Conservation (phyloP, 1,140 invertebrate genomes). For the Adoxophyes honmai region DNA sequence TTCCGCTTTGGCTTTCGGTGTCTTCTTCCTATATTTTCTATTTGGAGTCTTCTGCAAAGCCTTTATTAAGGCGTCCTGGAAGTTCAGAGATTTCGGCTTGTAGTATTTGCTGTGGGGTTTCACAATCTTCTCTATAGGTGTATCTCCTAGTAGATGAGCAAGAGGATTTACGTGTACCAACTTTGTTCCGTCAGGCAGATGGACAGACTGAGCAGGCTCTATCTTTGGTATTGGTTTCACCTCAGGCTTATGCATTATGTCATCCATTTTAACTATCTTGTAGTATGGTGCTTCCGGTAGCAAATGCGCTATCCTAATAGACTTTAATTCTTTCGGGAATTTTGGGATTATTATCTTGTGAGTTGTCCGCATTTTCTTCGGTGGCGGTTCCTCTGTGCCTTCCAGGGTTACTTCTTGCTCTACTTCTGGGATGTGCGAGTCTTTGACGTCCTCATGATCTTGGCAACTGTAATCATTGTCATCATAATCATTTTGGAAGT, state of each 20-base stretch:
- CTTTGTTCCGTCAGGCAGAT: slow-evolving; percentile 47
- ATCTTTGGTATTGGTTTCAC: slow-evolving; percentile 8
- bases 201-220: slow-evolving; percentile 17
- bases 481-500: slow-evolving; percentile 18
- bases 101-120: slow-evolving; percentile 42
- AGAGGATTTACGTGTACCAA: slow-evolving; percentile 55
- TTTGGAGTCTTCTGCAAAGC: slow-evolving; percentile 17
- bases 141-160: slow-evolving; percentile 51
- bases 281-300: slow-evolving; percentile 51
- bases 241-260: slow-evolving; percentile 22
- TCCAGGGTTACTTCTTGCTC: slow-evolving; percentile 55
- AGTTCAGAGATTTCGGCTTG: slow-evolving; percentile 28
- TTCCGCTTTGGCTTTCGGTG: background rate
- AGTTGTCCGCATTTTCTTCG: slow-evolving; percentile 16
- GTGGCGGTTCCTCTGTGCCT: slow-evolving; percentile 24
- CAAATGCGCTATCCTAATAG: slow-evolving; percentile 47
- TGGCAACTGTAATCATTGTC: slow-evolving; percentile 22
- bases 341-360: slow-evolving; percentile 41
- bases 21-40: background rate
- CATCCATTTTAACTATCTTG: slow-evolving; percentile 54
- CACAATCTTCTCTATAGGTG: slow-evolving; percentile 29
- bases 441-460: slow-evolving; percentile 6
- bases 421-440: slow-evolving; percentile 43
- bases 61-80: slow-evolving; percentile 21
- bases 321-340: slow-evolving; percentile 29